phyloP scores from a whole-genome alignment of 2,797 vertebrate species.

The Momotus momota region DNA sequence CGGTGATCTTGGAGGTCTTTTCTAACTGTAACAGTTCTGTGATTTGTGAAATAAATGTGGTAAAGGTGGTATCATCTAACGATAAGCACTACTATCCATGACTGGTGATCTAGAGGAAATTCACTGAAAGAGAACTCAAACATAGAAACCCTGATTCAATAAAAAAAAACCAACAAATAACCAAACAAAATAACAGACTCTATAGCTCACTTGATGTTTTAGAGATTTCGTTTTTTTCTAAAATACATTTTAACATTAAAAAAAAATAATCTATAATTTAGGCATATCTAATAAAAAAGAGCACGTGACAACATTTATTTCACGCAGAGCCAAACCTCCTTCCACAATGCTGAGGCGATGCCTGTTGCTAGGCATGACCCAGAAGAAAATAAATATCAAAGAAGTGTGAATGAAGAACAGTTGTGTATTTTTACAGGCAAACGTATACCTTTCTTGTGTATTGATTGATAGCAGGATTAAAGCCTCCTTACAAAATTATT shows the following conservation, averaged over 20 bases:
- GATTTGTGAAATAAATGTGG: not conserved
- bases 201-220: not conserved
- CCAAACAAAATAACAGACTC: too few species aligned
- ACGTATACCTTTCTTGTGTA: fast-evolving
- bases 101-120: not conserved
- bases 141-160: not conserved
- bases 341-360: not conserved
- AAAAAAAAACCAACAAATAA: too few species aligned
- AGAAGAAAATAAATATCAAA: not conserved
- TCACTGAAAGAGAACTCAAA: not conserved
- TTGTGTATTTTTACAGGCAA: not conserved
- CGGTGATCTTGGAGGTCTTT: too few species aligned
- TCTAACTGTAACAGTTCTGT: too few species aligned
- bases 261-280: not conserved
- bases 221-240: not conserved
- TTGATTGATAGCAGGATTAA: not conserved
- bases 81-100: not conserved
- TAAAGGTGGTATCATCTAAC: not conserved
- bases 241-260: not conserved
- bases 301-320: not conserved
- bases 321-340: not conserved
- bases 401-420: not conserved
- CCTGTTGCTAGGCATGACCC: not conserved
- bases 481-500: not conserved
- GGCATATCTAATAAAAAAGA: not conserved